phyloP scores from a whole-genome alignment of 2,888 invertebrate genomes.

The Trilocha varians region DNA sequence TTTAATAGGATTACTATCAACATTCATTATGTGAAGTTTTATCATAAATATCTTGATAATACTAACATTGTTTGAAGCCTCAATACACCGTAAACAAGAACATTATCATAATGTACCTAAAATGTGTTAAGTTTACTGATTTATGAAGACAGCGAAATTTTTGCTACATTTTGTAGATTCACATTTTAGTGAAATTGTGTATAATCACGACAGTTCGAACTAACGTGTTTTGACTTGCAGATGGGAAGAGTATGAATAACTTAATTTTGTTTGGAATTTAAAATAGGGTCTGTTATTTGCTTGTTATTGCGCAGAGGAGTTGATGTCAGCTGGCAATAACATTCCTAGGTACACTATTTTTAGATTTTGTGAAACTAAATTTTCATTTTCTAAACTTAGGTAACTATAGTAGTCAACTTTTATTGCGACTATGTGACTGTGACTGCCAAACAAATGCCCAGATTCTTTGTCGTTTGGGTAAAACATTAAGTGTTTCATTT shows the following conservation, averaged over 20 bases:
- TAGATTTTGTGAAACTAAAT: too few relatives aligned
- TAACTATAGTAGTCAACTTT: too few relatives aligned
- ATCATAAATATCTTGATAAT: neutral
- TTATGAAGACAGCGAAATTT: neutral
- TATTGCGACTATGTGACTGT: too few relatives aligned
- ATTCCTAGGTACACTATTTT: too few relatives aligned
- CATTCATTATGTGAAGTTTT: neutral
- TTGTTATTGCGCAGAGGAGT: conserved; percentile 45
- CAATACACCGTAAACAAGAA: neutral
- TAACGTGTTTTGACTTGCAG: neutral
- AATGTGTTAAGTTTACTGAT: neutral
- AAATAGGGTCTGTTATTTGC: too few relatives aligned
- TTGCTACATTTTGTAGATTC: neutral
- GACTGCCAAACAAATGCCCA: too few relatives aligned
- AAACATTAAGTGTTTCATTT: too few relatives aligned
- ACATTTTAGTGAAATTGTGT: neutral
- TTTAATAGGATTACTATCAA: neutral
- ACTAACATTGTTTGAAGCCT: neutral
- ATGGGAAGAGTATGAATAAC: neutral
- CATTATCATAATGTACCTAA: neutral
- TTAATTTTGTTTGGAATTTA: too few relatives aligned
- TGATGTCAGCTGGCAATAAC: conserved; percentile 53
- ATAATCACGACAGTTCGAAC: neutral
- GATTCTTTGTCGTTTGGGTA: too few relatives aligned
- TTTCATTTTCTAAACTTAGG: too few relatives aligned